Conservation (phyloP, 1,140 invertebrate species). For the Panagrolaimus sp. region DNA sequence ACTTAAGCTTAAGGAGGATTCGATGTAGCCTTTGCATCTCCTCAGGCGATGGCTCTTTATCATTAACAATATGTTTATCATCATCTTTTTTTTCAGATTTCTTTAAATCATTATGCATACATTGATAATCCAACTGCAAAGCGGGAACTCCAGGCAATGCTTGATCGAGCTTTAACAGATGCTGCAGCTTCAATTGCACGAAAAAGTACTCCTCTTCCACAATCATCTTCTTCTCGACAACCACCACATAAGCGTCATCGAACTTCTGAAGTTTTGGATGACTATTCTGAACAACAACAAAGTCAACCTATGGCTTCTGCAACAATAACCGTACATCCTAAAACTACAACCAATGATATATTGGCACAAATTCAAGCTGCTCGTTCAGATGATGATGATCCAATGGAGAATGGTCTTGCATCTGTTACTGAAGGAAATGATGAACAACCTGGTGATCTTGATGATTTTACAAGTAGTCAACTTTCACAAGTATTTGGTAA, state of each 20-base stretch:
- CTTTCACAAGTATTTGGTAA: slow-evolving; percentile 5
- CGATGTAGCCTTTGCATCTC: no score
- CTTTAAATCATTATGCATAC: slow-evolving; percentile 46
- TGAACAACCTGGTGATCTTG: slow-evolving; percentile 11
- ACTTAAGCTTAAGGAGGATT: no score
- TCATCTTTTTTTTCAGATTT: slow-evolving; percentile 17
- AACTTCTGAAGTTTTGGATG: not conserved
- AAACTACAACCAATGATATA: not conserved
- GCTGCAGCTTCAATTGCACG: slow-evolving; percentile 22
- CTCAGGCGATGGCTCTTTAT: no score
- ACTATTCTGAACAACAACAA: not conserved
- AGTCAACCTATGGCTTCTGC: not conserved
- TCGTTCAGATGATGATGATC: not conserved
- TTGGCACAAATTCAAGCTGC: not conserved
- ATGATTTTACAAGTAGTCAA: slow-evolving; percentile 10
- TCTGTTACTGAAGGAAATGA: not conserved
- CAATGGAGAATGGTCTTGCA: not conserved
- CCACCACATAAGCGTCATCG: not conserved
- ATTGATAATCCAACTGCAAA: slow-evolving; percentile 54
- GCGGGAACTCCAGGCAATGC: slow-evolving; percentile 47
- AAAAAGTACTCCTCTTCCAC: not conserved
- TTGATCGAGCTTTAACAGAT: slow-evolving; percentile 45
- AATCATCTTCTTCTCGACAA: not conserved
- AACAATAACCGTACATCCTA: not conserved
- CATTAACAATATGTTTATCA: no score